These are phyloP conservation scores for Alitta virens DNA, from an alignment of 2,888 invertebrate species.

Conservation along the genomic window DNA sequence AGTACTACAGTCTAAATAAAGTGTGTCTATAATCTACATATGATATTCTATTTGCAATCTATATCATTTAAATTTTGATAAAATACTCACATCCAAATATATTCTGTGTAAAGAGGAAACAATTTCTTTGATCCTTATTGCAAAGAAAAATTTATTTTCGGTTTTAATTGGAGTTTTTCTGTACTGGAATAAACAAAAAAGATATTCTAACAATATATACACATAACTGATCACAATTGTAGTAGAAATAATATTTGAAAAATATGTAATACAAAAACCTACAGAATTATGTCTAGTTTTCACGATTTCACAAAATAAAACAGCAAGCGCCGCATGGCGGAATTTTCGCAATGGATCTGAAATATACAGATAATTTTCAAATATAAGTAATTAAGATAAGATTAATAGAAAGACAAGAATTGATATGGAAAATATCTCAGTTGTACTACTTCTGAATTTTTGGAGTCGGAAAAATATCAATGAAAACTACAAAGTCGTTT, in stretches of 20 bases:
- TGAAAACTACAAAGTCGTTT: no score
- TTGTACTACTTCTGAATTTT: no score
- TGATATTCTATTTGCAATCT: not conserved
- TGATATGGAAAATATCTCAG: no score
- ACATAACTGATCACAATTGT: no score
- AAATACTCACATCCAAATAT: not conserved
- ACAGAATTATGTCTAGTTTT: not conserved
- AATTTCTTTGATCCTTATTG: not conserved
- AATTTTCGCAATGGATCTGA: not conserved
- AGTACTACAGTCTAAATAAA: no score
- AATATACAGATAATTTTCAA: no score
- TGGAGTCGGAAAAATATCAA: no score
- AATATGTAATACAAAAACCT: not conserved
- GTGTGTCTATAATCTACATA: not conserved
- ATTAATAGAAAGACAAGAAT: no score
- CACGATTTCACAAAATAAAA: not conserved
- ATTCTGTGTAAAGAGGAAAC: not conserved
- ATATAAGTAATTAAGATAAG: no score
- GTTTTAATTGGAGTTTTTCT: not conserved
- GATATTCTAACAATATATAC: no score
- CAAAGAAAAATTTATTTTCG: not conserved
- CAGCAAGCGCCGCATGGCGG: not conserved
- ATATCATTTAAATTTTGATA: no score
- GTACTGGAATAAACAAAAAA: not conserved
- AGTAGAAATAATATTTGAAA: no score